Base-by-base conservation (phyloP, 2,888 invertebrate genomes). In the Protonemura montana region DNA sequence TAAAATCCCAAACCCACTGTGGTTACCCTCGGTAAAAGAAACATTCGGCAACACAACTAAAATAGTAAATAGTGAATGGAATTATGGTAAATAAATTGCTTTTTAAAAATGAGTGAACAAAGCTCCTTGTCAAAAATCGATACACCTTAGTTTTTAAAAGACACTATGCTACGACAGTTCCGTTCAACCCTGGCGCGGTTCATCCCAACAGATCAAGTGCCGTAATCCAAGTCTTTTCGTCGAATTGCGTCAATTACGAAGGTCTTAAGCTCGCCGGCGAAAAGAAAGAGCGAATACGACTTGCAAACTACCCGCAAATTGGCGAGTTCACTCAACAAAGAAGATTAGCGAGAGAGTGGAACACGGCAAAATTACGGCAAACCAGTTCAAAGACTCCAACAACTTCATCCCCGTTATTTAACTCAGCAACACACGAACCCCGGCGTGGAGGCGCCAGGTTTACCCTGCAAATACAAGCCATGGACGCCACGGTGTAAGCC, bases 181-280 rank as follows among this genome's bases (percentile, higher is more conserved):
- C 13, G 59, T 59, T 59, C 59, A 21, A 10, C 59, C 59, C 21
- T 13, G 59, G 59, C 59, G 7, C 21, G 13, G 59, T 21, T 78
- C 78, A 25, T 27, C 26, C 26, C 78, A 78, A 78, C 27, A 13
- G 78, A 78, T 28, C 81, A 81, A 81, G 29, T 81, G 30, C 81
- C 30, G 26, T 30, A 28, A 81, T 81, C 81, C 21, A n/a, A 81
- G 30, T 30, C 81, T 21, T 26, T 59, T n/a, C 28, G 28, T 81
- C 30, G 81, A 81, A 21, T 81, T 30, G 81, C 30, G 16, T 59
- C 59, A 59, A 21, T 59, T 59, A 21, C 59, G 35, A 35, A 3
- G 35, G 35, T 10, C 35, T 35, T 3, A 35, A 35, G 35, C 21
- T 59, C 59, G 59, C 21, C 21, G 16, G 59, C 59, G 16, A 59